A percentile compares a stretch with the other conserved stretches of the same genome.
phyloP scores from a whole-genome alignment of 2,113 vertebrate species.

The Probosciger aterrimus region DNA sequence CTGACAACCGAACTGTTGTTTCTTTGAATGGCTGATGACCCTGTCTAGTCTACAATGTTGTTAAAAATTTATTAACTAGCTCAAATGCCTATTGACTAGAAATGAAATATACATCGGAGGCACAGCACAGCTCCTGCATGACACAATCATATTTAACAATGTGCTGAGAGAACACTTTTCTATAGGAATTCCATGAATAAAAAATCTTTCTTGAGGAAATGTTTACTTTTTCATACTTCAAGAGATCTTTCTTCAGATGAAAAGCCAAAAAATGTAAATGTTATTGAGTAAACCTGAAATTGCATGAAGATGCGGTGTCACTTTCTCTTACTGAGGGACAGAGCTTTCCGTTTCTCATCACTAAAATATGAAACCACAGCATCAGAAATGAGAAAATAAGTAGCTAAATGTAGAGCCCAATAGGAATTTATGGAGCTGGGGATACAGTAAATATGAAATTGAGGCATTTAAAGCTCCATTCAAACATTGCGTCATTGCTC shows the following conservation, averaged over 20 bases:
- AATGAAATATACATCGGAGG: constrained; percentile 80
- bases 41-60: constrained; percentile 72
- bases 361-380: constrained; percentile 48
- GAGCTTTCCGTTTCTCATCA: constrained; percentile 26
- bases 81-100: constrained; percentile 78
- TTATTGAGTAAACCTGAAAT: constrained; percentile 1
- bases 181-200: constrained; percentile 3
- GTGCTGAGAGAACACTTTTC: constrained; percentile 77
- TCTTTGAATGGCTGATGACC: constrained; percentile 83
- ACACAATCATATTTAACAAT: constrained; percentile 79
- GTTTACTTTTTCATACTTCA: constrained; percentile 45
- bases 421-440: constrained; percentile 45
- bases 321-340: constrained; percentile 19
- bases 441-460: constrained; percentile 34
- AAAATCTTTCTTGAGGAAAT: constrained; percentile 44
- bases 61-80: constrained; percentile 87
- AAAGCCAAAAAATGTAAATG: constrained; percentile 41
- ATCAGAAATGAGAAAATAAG: constrained; percentile 36
- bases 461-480: constrained; percentile 1
- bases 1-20: constrained; percentile 73
- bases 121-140: constrained; percentile 70
- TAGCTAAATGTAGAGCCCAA: background rate
- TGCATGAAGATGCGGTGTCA: background rate
- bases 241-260: constrained; percentile 12
- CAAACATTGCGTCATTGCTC: background rate